Conservation (phyloP, 2,888 invertebrate species). For the Chromoteleia sp. region DNA sequence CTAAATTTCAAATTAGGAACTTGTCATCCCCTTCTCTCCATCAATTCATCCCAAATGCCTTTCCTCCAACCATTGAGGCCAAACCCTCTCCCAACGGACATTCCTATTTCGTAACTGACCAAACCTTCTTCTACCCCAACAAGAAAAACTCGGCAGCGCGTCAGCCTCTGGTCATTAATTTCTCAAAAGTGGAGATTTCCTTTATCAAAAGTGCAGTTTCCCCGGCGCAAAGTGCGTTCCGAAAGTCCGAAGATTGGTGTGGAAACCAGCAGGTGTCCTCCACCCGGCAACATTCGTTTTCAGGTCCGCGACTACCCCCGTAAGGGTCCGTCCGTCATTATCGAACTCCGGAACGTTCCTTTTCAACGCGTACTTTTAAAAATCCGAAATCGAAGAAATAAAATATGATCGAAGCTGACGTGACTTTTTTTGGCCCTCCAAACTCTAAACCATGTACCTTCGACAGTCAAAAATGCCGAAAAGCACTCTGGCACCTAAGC, state of each 20-base stretch:
- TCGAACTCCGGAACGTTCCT: conserved; percentile 26
- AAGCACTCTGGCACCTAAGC: neutral
- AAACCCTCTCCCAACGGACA: conserved; percentile 8
- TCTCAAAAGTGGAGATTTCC: conserved; percentile 62
- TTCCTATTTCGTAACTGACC: conserved; percentile 28
- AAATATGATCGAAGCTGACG: conserved; percentile 3
- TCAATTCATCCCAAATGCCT: neutral
- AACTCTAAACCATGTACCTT: conserved; percentile 4
- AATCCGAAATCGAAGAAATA: conserved; percentile 26
- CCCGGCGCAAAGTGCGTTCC: conserved; percentile 41
- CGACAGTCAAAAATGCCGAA: conserved; percentile 1
- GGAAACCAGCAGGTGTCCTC: conserved; percentile 69
- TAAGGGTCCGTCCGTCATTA: conserved; percentile 36
- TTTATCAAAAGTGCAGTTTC: conserved; percentile 66
- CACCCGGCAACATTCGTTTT: conserved; percentile 56
- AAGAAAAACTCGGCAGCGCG: conserved; percentile 23
- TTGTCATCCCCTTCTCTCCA: neutral
- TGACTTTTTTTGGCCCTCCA: conserved; percentile 10
- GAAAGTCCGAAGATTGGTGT: conserved; percentile 68
- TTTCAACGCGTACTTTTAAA: conserved; percentile 25
- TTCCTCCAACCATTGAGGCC: neutral
- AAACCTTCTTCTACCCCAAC: conserved; percentile 4
- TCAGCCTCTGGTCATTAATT: conserved; percentile 61
- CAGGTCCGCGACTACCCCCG: conserved; percentile 29
- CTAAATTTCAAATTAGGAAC: neutral